Evolutionary conservation across 2,797 vertebrate genomes (phyloP).

Genomic region (Siniperca undulata): DNA sequence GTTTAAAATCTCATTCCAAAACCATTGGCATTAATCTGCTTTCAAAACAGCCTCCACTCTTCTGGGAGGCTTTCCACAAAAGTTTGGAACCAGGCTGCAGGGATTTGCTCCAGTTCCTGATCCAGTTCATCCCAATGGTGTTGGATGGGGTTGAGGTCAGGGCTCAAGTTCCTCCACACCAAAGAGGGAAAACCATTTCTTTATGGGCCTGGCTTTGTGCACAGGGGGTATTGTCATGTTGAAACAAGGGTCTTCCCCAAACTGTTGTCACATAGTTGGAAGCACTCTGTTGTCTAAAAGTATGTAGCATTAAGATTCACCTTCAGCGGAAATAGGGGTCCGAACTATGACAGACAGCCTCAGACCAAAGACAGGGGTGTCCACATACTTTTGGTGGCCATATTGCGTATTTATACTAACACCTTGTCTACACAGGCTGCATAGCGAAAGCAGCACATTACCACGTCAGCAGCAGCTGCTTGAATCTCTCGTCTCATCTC

Average conservation of each 20-base stretch:
- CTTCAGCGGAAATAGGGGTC: neutral
- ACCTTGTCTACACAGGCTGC: neutral
- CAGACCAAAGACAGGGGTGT: neutral
- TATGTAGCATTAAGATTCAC: neutral
- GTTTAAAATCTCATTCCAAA: neutral
- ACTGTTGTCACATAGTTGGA: neutral
- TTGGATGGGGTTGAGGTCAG: neutral
- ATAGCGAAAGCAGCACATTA: neutral
- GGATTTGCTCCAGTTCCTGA: neutral
- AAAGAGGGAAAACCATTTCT: neutral
- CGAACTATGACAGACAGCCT: neutral
- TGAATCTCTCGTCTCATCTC: neutral
- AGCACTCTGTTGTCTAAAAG: neutral
- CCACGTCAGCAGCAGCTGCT: neutral
- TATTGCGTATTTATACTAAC: neutral
- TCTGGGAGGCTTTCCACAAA: neutral
- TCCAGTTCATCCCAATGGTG: slow-evolving; percentile 7
- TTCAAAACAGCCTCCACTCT: neutral
- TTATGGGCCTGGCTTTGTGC: neutral
- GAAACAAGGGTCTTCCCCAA: neutral
- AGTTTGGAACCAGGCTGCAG: neutral
- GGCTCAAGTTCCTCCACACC: neutral
- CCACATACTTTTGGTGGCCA: neutral
- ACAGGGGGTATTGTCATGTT: neutral
- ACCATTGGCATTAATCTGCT: neutral